Conservation (phyloP, 2,888 invertebrate species). For the Deilephila elpenor region DNA sequence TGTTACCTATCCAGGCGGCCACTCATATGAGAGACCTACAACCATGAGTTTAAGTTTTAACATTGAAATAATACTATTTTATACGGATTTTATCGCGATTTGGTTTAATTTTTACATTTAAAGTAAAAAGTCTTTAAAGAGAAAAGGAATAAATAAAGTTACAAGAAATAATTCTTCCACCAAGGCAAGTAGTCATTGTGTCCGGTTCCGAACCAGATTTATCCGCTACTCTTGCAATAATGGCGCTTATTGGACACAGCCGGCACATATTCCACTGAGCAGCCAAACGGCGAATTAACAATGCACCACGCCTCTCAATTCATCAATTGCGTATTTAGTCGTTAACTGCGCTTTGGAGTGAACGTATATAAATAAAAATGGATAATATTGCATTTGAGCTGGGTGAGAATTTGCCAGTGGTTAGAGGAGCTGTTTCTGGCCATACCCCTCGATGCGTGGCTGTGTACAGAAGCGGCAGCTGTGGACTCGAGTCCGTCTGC, state of each 20-base stretch:
- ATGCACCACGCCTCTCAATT: conserved; percentile 50
- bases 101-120: too few species aligned
- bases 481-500: conserved; percentile 17
- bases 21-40: too few species aligned
- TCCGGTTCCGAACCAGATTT: conserved; percentile 16
- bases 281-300: conserved; percentile 56
- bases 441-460: conserved; percentile 41
- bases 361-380: conserved; percentile 48
- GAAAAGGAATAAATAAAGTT: background rate
- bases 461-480: conserved; percentile 45
- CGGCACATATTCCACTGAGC: conserved; percentile 54
- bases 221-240: conserved; percentile 33
- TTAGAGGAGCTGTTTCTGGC: conserved; percentile 39
- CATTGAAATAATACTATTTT: too few species aligned
- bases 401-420: conserved; percentile 55
- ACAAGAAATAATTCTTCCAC: background rate
- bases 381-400: conserved; percentile 69
- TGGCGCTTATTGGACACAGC: conserved; percentile 38
- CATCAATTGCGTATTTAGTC: conserved; percentile 46
- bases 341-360: conserved; percentile 36
- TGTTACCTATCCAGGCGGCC: too few species aligned
- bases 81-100: too few species aligned
- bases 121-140: background rate
- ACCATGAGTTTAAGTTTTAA: too few species aligned
- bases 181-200: background rate